Percentiles rank a stretch among this genome's conserved stretches.
phyloP scores from a whole-genome alignment of 2,888 invertebrate genomes.

The Hesperia comma region DNA sequence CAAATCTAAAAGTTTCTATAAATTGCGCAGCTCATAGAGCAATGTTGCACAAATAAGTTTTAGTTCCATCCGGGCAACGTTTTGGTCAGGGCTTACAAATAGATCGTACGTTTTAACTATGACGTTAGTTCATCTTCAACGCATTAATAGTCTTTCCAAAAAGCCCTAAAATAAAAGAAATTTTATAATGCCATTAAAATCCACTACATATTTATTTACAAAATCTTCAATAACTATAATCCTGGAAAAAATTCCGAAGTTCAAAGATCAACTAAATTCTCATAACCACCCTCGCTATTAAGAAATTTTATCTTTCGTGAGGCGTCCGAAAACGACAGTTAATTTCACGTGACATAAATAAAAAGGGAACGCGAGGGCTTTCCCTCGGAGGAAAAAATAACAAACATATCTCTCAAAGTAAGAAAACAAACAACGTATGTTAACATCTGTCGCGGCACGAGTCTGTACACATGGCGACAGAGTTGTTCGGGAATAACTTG shows the following conservation, averaged over 20 bases:
- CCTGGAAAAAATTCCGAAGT: constrained; percentile 17
- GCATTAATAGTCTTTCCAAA: no score
- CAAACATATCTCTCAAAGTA: constrained; percentile 81
- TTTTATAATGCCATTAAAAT: no score
- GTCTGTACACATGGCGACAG: constrained; percentile 56
- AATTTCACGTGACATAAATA: constrained; percentile 82
- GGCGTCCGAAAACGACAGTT: constrained; percentile 66
- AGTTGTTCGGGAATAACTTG: constrained; percentile 21
- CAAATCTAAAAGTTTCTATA: neutral
- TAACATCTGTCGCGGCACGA: constrained; percentile 80
- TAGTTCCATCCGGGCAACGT: no score
- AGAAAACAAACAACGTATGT: constrained; percentile 83
- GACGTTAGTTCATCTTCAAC: no score
- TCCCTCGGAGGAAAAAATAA: constrained; percentile 69
- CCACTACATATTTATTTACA: no score
- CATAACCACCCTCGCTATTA: constrained; percentile 56
- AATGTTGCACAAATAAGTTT: no score
- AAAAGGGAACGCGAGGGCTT: constrained; percentile 66
- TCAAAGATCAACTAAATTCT: constrained; percentile 42
- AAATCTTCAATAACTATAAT: neutral
- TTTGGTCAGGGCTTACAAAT: no score
- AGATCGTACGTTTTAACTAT: no score
- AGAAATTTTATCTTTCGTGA: constrained; percentile 68
- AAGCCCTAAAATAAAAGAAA: no score
- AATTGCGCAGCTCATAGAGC: no score